Evolutionary conservation across 2,888 invertebrate genomes (phyloP).

Genomic region (Drosophila anomelani): DNA sequence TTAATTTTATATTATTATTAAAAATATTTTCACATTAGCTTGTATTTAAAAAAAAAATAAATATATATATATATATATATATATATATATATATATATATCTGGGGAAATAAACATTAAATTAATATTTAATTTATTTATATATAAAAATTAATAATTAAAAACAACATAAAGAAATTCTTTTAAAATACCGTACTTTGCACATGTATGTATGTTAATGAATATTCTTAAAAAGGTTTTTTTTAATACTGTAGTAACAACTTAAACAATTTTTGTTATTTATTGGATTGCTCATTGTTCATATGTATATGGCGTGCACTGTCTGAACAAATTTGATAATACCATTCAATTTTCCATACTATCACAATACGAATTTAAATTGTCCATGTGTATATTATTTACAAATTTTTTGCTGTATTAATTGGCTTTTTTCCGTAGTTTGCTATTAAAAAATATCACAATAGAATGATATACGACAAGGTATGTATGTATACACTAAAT

Average conservation of each 20-base stretch:
- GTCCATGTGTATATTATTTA: background rate
- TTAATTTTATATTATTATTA: too few species aligned
- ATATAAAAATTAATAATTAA: background rate
- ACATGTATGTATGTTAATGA: too few species aligned
- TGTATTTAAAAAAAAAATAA: too few species aligned
- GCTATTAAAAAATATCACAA: background rate
- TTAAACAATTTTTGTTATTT: too few species aligned
- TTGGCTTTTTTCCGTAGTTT: background rate
- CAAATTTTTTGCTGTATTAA: background rate
- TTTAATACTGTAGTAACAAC: background rate
- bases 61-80: too few species aligned
- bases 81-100: too few species aligned
- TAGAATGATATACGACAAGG: constrained; percentile 8
- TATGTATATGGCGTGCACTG: background rate
- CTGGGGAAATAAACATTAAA: background rate
- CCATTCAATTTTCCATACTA: background rate
- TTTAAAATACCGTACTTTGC: background rate
- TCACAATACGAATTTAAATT: background rate
- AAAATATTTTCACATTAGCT: too few species aligned
- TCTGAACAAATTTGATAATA: background rate
- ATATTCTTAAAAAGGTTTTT: too few species aligned
- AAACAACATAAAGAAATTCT: background rate
- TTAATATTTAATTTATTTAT: background rate
- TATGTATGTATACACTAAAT: constrained; percentile 32
- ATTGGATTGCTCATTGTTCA: too few species aligned